Conservation (phyloP, 2,888 invertebrate genomes). For the Unio delphinus region DNA sequence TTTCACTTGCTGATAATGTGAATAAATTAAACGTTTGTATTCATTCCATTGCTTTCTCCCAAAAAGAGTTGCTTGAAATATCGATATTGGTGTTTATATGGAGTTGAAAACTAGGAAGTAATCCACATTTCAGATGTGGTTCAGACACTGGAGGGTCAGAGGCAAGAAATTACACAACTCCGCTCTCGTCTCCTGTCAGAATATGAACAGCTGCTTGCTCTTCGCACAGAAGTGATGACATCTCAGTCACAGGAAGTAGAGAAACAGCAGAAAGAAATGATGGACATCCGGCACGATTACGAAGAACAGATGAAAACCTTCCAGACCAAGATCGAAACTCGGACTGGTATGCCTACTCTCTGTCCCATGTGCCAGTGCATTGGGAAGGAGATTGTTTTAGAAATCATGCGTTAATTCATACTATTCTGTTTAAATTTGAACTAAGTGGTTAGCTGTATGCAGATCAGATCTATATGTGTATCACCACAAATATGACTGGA, state of each 20-base stretch:
- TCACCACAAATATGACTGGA: too few species aligned
- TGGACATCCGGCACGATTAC: slow-evolving; percentile 47
- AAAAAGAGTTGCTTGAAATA: too few species aligned
- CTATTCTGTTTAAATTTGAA: not conserved
- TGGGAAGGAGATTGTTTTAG: too few species aligned
- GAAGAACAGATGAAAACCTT: slow-evolving; percentile 43
- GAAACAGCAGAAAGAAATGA: slow-evolving; percentile 50
- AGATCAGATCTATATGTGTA: too few species aligned
- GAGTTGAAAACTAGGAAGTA: not conserved
- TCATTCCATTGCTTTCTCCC: too few species aligned
- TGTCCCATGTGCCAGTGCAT: not conserved
- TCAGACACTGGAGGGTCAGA: slow-evolving; percentile 47
- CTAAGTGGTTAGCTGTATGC: not conserved
- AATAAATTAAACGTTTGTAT: too few species aligned
- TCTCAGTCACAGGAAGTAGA: slow-evolving; percentile 49
- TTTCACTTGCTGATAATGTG: too few species aligned
- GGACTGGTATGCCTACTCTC: slow-evolving; percentile 31
- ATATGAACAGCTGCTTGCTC: slow-evolving; percentile 52
- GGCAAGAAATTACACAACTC: slow-evolving; percentile 50
- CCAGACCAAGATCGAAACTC: slow-evolving; percentile 35
- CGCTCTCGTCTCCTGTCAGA: slow-evolving; percentile 52
- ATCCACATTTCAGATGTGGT: slow-evolving; percentile 41
- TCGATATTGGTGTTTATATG: too few species aligned
- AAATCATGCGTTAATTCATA: not conserved
- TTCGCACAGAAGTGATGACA: slow-evolving; percentile 44